phyloP scores from a whole-genome alignment of 2,797 vertebrate genomes.

The Sphenodon punctatus region DNA sequence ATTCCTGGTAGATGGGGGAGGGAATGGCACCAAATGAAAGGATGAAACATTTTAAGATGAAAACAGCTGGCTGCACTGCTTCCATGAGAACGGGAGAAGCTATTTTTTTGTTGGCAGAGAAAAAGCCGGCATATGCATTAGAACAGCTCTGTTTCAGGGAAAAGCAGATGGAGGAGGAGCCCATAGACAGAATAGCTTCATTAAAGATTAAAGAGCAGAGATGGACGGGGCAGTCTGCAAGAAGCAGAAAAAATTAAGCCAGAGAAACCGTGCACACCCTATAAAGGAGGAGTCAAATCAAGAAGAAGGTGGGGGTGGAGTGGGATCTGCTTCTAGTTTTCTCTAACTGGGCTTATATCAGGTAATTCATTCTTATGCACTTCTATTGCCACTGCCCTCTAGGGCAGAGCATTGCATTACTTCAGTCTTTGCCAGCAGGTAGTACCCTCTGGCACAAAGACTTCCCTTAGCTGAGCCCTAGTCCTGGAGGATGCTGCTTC shows the following conservation, averaged over 20 bases:
- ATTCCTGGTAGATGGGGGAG: background rate
- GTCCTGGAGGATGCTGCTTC: background rate
- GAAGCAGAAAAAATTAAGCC: background rate
- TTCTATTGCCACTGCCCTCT: background rate
- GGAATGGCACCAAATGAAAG: background rate
- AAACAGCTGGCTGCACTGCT: background rate
- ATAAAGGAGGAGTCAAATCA: background rate
- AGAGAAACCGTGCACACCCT: background rate
- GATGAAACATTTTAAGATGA: background rate
- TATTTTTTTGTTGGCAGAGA: background rate
- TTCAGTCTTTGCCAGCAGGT: background rate
- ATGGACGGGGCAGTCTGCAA: background rate
- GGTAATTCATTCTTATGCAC: background rate
- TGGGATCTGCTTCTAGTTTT: background rate
- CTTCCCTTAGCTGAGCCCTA: background rate
- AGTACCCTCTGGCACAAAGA: background rate
- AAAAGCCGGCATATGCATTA: background rate
- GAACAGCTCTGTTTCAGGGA: background rate
- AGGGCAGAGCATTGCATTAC: background rate
- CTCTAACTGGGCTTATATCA: background rate
- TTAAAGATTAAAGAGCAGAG: conserved; percentile 1
- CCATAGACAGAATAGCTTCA: background rate
- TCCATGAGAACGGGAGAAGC: background rate
- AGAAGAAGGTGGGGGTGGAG: background rate
- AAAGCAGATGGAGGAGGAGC: background rate